Evolutionary conservation across 2,888 invertebrate species (phyloP), one percentile per base, ranked within the genome.

Genomic region (Mythimna ferrago): DNA sequence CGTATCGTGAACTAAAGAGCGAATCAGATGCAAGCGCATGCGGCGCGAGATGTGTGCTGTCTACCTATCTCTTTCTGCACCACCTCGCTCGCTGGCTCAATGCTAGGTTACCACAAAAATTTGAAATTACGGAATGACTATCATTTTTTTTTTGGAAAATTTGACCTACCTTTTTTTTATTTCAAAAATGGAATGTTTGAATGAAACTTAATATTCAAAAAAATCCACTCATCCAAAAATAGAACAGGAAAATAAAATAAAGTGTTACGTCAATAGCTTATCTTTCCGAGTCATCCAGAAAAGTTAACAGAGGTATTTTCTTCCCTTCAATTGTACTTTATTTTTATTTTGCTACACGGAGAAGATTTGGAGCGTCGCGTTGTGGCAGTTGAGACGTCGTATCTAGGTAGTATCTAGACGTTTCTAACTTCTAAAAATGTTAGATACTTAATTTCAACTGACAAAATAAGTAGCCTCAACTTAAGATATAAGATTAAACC

Each of bases 241-340:
- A 35, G n/a, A 53, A 60, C 14, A 56, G n/a, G 11, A 61, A 75
- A 69, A 62, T 60, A 68, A 54, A 70, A n/a, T 44, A 61, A 44
- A 35, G 4, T 60, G 19, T 64, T 56, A 65, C 41, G 60, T 65
- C 60, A 72, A 64, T 60, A 51, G 35, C 58, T 78, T 76, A 71
- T 64, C 78, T 54, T 26, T 60, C 21, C 32, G 56, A 66, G 35
- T 41, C 53, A 57, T 58, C 44, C 5, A 51, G 51, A 61, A 64
- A 74, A 79, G 61, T 73, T 62, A 66, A 51, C 32, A 38, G 56
- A 61, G 21, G 66, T 62, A 73, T 57, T 77, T 80, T 80, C 80
- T 66, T 21, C 19, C 16, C 9, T 35, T 62, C 26, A n/a, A 66
- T 66, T 73, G 57, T 73, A 35, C 73, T 76, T 76, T 79, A 71